Evolutionary conservation across 2,113 vertebrate genomes (phyloP), one percentile per base, ranked within the genome.

Genomic region (Bos indicus): DNA sequence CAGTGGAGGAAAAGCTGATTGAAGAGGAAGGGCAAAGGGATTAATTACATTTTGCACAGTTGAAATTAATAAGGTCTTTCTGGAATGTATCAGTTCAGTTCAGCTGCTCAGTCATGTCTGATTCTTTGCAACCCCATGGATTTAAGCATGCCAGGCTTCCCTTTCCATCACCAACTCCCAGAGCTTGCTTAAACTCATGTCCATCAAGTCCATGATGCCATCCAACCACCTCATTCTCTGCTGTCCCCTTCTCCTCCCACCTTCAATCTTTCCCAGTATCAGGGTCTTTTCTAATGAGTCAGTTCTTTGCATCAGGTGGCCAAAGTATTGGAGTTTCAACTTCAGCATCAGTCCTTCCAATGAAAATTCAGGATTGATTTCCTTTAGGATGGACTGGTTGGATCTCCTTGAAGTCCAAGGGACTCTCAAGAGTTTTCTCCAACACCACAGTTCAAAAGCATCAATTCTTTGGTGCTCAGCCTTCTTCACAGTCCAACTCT

Each of bases 391-490:
- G 62, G 62, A n/a, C 33, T 67, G 16, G 33, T 9, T 67, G 33
- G 33, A 67, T 67, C 30, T 19, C 62, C 33, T 67, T n/a, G 62
- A 4, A n/a, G 33, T 67, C 33, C 15, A 67, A 67, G 7, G 33
- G 15, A 67, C 62, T 67, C 62, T 67, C 62, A 67, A n/a, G 33
- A n/a, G 33, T n/a, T 8, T n/a, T 67, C 7, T 67, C 62, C 62
- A 67, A n/a, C 16, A 67, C 16, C 33, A 67, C 62, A 67, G 62
- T 67, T n/a, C 33, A n/a, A 67, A n/a, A n/a, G 16, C 33, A 67
- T 67, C 33, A 67, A 9, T 67, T n/a, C 33, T 19, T 64, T 16
- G 1, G 33, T 0, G 0, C 16, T 9, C 2, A 64, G 33, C 62
- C 17, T n/a, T 64, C 62, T 64, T 64, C n/a, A n/a, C n/a, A 64